phyloP scores from a whole-genome alignment of 2,888 invertebrate species.

The Aspidiotus rigidus region DNA sequence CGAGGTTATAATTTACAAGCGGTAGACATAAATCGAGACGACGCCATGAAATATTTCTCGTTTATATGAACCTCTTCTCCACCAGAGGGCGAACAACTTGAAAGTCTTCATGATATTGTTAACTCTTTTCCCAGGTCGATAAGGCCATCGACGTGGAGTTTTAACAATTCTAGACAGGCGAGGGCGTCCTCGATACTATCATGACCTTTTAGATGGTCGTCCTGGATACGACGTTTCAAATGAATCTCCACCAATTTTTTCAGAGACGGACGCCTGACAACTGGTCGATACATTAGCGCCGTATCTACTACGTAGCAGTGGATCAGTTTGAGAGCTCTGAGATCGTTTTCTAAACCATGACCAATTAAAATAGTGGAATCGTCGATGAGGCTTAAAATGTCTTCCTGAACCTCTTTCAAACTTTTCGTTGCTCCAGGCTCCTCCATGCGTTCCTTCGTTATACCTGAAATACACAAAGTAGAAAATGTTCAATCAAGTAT shows the following conservation, averaged over 20 bases:
- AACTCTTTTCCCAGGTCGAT: too few species aligned
- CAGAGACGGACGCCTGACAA: slow-evolving; percentile 66
- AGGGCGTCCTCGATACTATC: slow-evolving; percentile 88
- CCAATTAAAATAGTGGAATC: slow-evolving; percentile 85
- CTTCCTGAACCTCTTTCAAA: slow-evolving; percentile 71
- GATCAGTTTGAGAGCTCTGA: slow-evolving; percentile 72
- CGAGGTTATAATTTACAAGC: too few species aligned
- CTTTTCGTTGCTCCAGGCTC: slow-evolving; percentile 49
- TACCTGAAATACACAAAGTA: slow-evolving; percentile 48
- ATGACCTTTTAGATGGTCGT: slow-evolving; percentile 59
- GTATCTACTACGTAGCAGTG: slow-evolving; percentile 85
- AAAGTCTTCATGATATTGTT: too few species aligned
- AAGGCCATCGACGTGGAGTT: neutral
- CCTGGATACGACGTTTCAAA: slow-evolving; percentile 74
- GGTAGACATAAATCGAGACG: too few species aligned
- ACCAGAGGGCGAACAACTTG: too few species aligned
- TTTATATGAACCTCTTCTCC: too few species aligned
- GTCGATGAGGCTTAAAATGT: slow-evolving; percentile 68
- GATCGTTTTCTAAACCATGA: slow-evolving; percentile 89
- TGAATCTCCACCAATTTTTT: slow-evolving; percentile 63
- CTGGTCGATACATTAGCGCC: slow-evolving; percentile 76
- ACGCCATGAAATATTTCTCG: too few species aligned
- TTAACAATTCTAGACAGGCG: slow-evolving; percentile 77
- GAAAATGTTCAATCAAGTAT: too few species aligned
- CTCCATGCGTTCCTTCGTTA: slow-evolving; percentile 58